These are phyloP conservation scores for Acronicta alni DNA, from an alignment of 2,888 invertebrate species.

Conservation along the genomic window DNA sequence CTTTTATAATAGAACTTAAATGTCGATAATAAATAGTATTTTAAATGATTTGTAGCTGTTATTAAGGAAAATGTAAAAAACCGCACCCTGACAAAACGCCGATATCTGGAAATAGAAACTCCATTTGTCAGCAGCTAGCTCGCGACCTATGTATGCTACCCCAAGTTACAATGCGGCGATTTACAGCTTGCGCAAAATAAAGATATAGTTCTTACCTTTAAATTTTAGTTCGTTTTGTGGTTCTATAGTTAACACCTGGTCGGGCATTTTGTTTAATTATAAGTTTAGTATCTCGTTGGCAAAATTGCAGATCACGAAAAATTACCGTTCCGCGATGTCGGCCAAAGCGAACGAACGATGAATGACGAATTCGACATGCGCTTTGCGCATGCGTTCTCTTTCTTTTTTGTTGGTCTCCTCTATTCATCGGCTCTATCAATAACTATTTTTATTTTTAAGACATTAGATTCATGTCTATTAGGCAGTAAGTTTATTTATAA, in stretches of 20 bases:
- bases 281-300: slow-evolving; percentile 85
- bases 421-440: slow-evolving; percentile 11
- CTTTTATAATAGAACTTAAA: slow-evolving; percentile 10
- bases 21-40: slow-evolving; percentile 19
- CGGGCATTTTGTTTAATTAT: slow-evolving; percentile 89
- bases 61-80: slow-evolving; percentile 72
- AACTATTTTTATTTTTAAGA: not conserved
- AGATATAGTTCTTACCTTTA: slow-evolving; percentile 92
- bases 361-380: slow-evolving; percentile 79
- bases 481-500: too few relatives aligned
- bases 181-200: slow-evolving; percentile 57
- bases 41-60: slow-evolving; percentile 39
- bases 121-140: slow-evolving; percentile 87
- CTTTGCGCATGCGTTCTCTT: slow-evolving; percentile 62
- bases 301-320: slow-evolving; percentile 77
- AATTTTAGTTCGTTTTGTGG: slow-evolving; percentile 97
- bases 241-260: slow-evolving; percentile 95
- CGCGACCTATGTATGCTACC: slow-evolving; percentile 76
- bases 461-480: too few relatives aligned
- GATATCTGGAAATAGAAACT: slow-evolving; percentile 89
- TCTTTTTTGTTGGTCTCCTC: slow-evolving; percentile 51
- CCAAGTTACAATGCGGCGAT: slow-evolving; percentile 78
- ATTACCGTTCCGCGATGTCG: slow-evolving; percentile 78
- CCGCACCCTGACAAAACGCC: slow-evolving; percentile 87
- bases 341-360: slow-evolving; percentile 73